Evolutionary conservation across 2,113 vertebrate genomes (phyloP).

Genomic region (Cyphomyrus discorhynchus): DNA sequence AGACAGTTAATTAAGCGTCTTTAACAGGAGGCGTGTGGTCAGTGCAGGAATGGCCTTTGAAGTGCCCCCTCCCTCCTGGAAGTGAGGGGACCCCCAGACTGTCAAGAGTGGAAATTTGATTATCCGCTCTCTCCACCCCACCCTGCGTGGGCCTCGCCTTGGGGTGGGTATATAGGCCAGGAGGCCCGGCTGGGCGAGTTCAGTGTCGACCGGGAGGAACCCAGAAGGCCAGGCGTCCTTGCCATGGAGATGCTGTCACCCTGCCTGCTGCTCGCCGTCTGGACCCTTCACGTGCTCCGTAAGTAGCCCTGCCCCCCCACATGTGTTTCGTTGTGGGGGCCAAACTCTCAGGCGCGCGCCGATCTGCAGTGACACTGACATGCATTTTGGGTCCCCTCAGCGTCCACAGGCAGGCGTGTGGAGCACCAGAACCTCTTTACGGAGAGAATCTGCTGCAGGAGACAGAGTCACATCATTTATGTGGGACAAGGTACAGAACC

Average conservation of each 20-base stretch:
- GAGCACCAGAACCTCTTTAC: conserved; percentile 55
- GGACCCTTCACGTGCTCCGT: conserved; percentile 49
- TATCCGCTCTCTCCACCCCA: conserved; percentile 40
- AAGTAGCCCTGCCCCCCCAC: conserved; percentile 44
- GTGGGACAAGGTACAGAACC: conserved; percentile 54
- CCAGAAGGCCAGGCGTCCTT: conserved; percentile 26
- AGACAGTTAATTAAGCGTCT: conserved; percentile 55
- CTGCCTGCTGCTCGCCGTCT: conserved; percentile 39
- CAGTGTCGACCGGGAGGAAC: neutral
- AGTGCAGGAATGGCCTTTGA: conserved; percentile 50
- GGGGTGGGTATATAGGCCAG: conserved; percentile 47
- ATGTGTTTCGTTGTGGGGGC: neutral
- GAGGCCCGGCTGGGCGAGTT: neutral
- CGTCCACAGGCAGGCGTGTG: conserved; percentile 31
- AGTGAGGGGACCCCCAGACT: conserved; percentile 28
- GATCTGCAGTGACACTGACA: neutral
- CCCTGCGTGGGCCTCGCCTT: neutral
- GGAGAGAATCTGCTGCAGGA: conserved; percentile 63
- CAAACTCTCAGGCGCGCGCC: neutral
- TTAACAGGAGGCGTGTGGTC: conserved; percentile 7
- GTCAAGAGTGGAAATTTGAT: conserved; percentile 62
- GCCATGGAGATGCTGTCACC: conserved; percentile 33
- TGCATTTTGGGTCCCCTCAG: conserved; percentile 35
- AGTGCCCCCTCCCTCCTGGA: conserved; percentile 41
- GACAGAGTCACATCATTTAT: conserved; percentile 59